Conservation (phyloP, 2,797 vertebrate genomes). For the Phalanger gymnotis region DNA sequence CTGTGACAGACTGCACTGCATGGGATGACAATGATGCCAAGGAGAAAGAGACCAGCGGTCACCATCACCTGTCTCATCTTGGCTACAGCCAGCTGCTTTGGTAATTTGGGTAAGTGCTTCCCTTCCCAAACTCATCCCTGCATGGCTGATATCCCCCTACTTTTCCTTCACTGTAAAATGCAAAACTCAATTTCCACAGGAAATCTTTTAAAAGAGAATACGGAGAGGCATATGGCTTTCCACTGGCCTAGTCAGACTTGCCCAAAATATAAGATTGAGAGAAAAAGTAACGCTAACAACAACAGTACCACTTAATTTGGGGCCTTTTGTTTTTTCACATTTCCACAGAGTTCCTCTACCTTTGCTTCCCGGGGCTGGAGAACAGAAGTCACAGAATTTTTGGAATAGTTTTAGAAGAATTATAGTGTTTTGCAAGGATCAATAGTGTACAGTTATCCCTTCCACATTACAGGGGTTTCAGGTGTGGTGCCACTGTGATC, state of each 20-base stretch:
- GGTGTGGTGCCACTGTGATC: not conserved
- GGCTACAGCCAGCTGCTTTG: constrained; percentile 73
- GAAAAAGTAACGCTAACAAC: not conserved
- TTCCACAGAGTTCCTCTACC: not conserved
- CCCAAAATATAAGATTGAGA: not conserved
- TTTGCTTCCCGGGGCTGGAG: not conserved
- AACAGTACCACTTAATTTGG: not conserved
- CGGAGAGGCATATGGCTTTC: not conserved
- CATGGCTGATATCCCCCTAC: not conserved
- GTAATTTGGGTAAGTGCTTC: constrained; percentile 82
- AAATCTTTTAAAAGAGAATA: not conserved
- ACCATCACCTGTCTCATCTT: constrained; percentile 79
- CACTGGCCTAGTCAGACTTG: not conserved
- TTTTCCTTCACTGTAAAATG: not conserved
- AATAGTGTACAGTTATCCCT: not conserved
- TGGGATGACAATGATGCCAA: constrained; percentile 76
- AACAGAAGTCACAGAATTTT: not conserved
- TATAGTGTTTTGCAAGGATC: not conserved
- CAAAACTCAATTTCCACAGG: not conserved
- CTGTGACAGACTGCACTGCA: constrained; percentile 65
- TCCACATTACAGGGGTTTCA: not conserved
- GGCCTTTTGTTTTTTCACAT: not conserved
- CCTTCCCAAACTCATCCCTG: not conserved
- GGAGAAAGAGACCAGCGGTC: constrained; percentile 69
- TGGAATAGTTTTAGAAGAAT: not conserved